phyloP scores from a whole-genome alignment of 2,113 vertebrate genomes.

The Aythya baeri region DNA sequence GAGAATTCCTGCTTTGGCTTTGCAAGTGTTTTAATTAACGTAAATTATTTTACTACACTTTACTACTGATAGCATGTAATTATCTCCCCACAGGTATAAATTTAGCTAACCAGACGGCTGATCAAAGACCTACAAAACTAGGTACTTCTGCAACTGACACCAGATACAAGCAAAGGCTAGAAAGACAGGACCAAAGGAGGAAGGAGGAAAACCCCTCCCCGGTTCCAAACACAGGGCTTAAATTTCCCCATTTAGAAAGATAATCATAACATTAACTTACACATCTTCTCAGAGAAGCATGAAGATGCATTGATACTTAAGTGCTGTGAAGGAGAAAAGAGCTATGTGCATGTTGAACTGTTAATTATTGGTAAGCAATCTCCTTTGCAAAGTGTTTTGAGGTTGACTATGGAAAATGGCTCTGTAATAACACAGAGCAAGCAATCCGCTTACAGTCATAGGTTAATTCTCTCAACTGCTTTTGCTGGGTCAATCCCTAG shows the following conservation, averaged over 20 bases:
- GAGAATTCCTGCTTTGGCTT: conserved; percentile 48
- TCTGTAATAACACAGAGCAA: conserved; percentile 24
- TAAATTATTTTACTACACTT: conserved; percentile 60
- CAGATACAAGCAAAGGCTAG: background rate
- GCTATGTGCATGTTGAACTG: background rate
- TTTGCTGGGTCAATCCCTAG: conserved; percentile 17
- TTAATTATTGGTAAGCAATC: conserved; percentile 23
- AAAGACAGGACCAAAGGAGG: background rate
- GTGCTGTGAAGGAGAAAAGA: conserved; percentile 15
- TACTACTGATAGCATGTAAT: conserved; percentile 64
- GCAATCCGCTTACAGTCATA: conserved; percentile 7
- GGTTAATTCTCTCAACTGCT: conserved; percentile 35
- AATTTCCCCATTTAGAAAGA: background rate
- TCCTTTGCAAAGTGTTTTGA: conserved; percentile 40
- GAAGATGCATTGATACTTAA: background rate
- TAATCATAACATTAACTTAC: background rate
- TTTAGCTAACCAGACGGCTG: conserved; percentile 57
- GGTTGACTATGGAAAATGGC: conserved; percentile 31
- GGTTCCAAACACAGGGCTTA: background rate
- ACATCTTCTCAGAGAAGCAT: background rate
- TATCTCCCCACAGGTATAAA: conserved; percentile 65
- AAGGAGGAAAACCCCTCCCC: background rate
- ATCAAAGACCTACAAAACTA: conserved; percentile 45
- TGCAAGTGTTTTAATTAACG: conserved; percentile 54
- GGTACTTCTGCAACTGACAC: background rate